Base-by-base conservation (phyloP, 2,113 vertebrate species). In the Podarcis cretensis region DNA sequence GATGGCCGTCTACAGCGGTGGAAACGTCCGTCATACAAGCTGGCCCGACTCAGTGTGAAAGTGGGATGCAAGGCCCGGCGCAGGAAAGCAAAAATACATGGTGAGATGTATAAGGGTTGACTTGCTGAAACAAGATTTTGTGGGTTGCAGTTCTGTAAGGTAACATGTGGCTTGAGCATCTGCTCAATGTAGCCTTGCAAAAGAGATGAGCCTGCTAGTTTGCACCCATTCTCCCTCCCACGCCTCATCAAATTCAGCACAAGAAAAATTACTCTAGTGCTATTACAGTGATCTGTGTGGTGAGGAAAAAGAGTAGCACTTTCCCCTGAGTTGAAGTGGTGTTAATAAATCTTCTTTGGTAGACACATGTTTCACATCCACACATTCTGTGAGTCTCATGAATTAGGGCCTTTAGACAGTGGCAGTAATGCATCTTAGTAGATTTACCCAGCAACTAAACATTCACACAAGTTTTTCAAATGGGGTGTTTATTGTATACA, bases 1-100 rank as follows among this genome's bases (percentile, higher is more conserved):
- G 98, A 97, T 76, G 96, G 97, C 6, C 97, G 98, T 18, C 96
- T 98, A 27, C 98, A 97, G 94, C 91, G 89, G 48, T 86, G 88
- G 87, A 75, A 48, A 54, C 86, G 71, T 0, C 16, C 86, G 1
- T 6, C 81, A 1, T 40, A 83, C 71, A 92, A 87, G 23, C 86
- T 82, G 80, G 84, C 40, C 23, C 87, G 77, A 25, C 91, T 80
- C 32, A 84, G 63, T 8, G 43, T 35, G 75, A 48, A 66, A 77
- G 69, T 10, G 23, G n/a, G 75, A 75, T 89, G 23, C 54, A 90
- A 69, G 66, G 23, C 85, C 80, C 85, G 65, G 32, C 80, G 35
- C 74, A 87, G 85, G 80, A 87, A 75, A 25, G 80, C 80, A 23
- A 48, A 6, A 27, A 32, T 27, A 57, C 32, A 30, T 57, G 89